phyloP scores from a whole-genome alignment of 2,888 invertebrate genomes.

The Calameuta filiformis region DNA sequence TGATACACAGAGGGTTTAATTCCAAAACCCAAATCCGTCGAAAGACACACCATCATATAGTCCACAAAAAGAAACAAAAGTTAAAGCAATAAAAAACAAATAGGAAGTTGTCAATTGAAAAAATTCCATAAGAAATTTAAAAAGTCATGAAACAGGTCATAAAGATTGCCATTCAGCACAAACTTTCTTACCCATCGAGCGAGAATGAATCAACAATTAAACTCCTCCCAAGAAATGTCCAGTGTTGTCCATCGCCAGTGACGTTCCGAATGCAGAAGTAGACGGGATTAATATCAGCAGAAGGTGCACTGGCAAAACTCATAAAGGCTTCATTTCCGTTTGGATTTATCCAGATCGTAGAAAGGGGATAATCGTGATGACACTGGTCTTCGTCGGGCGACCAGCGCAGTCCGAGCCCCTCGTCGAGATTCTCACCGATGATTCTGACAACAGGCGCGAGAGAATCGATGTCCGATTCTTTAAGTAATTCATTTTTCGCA shows the following conservation, averaged over 20 bases:
- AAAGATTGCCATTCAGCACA: too few relatives aligned
- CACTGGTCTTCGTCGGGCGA: slow-evolving; percentile 39
- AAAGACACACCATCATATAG: too few relatives aligned
- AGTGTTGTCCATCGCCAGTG: slow-evolving; percentile 31
- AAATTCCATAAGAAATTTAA: too few relatives aligned
- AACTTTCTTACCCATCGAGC: slow-evolving; percentile 44
- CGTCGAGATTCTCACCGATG: slow-evolving; percentile 38
- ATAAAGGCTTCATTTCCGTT: slow-evolving; percentile 28
- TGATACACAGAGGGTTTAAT: too few relatives aligned
- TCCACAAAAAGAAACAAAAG: too few relatives aligned
- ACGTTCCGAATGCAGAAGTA: slow-evolving; percentile 52
- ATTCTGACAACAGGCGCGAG: slow-evolving; percentile 36
- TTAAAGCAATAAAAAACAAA: too few relatives aligned
- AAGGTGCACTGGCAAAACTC: too few relatives aligned
- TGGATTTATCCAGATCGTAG: slow-evolving; percentile 30
- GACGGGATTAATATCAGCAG: slow-evolving; percentile 21
- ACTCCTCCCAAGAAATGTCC: slow-evolving; percentile 49
- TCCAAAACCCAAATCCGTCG: too few relatives aligned
- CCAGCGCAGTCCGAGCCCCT: slow-evolving; percentile 42
- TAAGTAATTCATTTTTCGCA: background rate
- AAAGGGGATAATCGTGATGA: slow-evolving; percentile 31
- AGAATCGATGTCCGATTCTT: background rate
- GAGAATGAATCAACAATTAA: slow-evolving; percentile 32
- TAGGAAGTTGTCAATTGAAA: too few relatives aligned
- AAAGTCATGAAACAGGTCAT: too few relatives aligned